Evolutionary conservation across 2,113 vertebrate species (phyloP).

Genomic region (Anguilla rostrata): DNA sequence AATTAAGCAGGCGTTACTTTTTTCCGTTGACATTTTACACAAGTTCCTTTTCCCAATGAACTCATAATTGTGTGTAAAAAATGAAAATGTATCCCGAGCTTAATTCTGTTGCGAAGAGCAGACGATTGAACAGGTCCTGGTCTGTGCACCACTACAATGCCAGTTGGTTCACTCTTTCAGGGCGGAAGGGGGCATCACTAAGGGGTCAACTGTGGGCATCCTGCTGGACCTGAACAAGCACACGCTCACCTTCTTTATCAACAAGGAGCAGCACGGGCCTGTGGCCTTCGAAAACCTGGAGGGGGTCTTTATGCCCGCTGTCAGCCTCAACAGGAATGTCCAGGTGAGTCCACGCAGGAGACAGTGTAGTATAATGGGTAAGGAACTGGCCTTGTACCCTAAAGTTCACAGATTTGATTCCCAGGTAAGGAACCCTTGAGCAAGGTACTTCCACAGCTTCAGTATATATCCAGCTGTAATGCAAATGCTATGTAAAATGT

Average conservation of each 20-base stretch:
- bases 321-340: conserved; percentile 97
- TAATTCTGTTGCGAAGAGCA: background rate
- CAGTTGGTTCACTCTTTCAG: conserved; percentile 56
- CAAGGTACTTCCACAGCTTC: no score
- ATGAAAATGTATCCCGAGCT: no score
- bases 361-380: no score
- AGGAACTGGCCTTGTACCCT: no score
- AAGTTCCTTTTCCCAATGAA: background rate
- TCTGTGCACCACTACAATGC: background rate
- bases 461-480: no score
- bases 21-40: background rate
- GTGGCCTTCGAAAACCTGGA: conserved; percentile 91
- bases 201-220: conserved; percentile 87
- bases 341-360: conserved; percentile 72
- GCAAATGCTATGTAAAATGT: no score
- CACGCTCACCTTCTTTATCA: conserved; percentile 91
- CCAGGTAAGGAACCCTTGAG: no score
- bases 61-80: background rate
- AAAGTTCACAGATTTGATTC: no score
- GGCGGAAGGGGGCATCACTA: conserved; percentile 91
- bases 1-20: background rate
- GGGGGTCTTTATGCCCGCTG: conserved; percentile 91
- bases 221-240: conserved; percentile 91
- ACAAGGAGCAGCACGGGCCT: conserved; percentile 93
- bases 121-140: background rate